phyloP scores from a whole-genome alignment of 1,140 invertebrate species.

The Cyphomyrmex costatus region DNA sequence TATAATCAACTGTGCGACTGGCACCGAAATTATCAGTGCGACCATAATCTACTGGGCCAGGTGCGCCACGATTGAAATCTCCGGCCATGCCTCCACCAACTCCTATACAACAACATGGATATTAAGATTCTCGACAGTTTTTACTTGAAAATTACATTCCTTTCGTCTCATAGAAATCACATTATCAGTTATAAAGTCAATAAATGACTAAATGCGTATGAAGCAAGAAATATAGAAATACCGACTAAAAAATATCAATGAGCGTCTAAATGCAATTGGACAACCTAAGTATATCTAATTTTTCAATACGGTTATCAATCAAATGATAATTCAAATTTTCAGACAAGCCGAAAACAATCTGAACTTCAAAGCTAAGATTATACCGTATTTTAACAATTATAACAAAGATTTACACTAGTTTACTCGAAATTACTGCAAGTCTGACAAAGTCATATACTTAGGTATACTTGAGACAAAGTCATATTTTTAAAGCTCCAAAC shows the following conservation, averaged over 20 bases:
- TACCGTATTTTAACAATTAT: too few species aligned
- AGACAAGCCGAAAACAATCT: neutral
- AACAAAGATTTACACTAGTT: neutral
- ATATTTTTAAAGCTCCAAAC: conserved; percentile 31
- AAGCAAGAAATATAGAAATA: conserved; percentile 17
- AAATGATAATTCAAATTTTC: neutral
- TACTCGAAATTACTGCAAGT: neutral
- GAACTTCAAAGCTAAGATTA: neutral
- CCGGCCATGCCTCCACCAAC: conserved; percentile 83
- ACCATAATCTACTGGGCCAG: conserved; percentile 84
- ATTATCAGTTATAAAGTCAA: neutral
- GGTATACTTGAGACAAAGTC: neutral
- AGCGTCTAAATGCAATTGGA: neutral
- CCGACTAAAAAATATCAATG: neutral
- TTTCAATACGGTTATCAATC: neutral
- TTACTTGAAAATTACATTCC: conserved; percentile 20
- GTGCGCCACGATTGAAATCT: conserved; percentile 84
- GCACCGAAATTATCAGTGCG: conserved; percentile 84
- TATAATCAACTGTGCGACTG: conserved; percentile 83
- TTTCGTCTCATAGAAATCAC: neutral
- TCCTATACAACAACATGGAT: conserved; percentile 74
- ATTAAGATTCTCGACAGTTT: neutral
- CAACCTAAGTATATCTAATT: neutral
- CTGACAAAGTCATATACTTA: neutral
- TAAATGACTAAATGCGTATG: neutral